Base-by-base conservation (phyloP, 2,888 invertebrate genomes). In the Oscheius myriophilus region DNA sequence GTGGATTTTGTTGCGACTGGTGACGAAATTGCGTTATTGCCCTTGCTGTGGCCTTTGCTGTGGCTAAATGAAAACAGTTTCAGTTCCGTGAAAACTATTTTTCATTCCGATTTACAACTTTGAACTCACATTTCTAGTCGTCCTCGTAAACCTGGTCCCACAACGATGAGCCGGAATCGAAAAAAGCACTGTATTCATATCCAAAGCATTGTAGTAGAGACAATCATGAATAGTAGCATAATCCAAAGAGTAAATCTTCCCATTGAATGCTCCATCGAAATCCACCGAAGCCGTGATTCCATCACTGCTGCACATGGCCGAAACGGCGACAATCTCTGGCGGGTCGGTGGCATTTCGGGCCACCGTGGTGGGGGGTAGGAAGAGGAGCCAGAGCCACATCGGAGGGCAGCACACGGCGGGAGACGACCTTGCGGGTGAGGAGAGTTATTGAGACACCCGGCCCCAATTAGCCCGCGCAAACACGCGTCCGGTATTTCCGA, bases 101-200 rank as follows among this genome's bases (percentile, higher is more conserved):
- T n/a, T n/a, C n/a, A n/a, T n/a, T 33, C 33, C 33, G 33, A 3
- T 33, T 9, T 33, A 33, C n/a, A n/a, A n/a, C 52, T n/a, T 12
- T 14, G 43, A 23, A 75, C 80, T 73, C 51, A 86, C 85, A 78
- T 86, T 83, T 51, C 79, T 58, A 12, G 81, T 74, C 18, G 83
- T 82, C 42, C 81, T 71, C 25, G 78, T 76, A 14, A 83, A 52
- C 52, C 75, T 75, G 4, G 86, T 86, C 41, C 86, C 86, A 68
- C 86, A 86, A n/a, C 79, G 74, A 69, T 79, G 78, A n/a, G 81
- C 80, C 18, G 86, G 86, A 72, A 86, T 85, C 9, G 84, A 82
- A 67, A 86, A 86, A 25, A 86, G 77, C 6, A 86, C 75, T 25
- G 81, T 83, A 59, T 82, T 77, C 62, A 79, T 76, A 59, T 79